Evolutionary conservation across 2,888 invertebrate genomes (phyloP).

Genomic region (Drosophila kanekoi): DNA sequence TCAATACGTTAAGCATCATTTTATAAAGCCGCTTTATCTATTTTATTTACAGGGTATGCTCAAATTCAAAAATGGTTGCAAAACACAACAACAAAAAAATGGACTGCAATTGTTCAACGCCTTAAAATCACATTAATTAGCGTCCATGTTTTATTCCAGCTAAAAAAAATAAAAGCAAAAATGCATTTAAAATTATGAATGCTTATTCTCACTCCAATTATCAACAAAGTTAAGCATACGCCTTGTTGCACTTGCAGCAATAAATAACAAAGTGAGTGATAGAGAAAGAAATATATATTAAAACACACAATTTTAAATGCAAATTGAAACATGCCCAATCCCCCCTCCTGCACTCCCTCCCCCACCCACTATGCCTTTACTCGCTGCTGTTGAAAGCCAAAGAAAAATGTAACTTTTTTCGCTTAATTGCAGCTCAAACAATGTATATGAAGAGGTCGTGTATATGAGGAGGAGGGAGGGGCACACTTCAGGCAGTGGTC

Average conservation of each 20-base stretch:
- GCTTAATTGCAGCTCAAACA: slow-evolving; percentile 62
- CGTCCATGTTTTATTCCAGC: slow-evolving; percentile 52
- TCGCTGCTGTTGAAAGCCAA: slow-evolving; percentile 62
- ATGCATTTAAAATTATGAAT: slow-evolving; percentile 66
- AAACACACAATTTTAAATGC: slow-evolving; percentile 75
- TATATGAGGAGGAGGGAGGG: background rate
- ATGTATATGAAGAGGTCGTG: slow-evolving; percentile 19
- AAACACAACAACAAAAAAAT: slow-evolving; percentile 1
- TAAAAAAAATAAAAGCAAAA: slow-evolving; percentile 25
- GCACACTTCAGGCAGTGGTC: slow-evolving; percentile 29
- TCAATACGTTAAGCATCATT: too few relatives aligned
- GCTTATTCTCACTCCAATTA: slow-evolving; percentile 79
- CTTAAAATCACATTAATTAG: slow-evolving; percentile 66
- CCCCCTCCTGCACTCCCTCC: background rate
- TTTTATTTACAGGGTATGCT: background rate
- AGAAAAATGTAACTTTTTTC: slow-evolving; percentile 65
- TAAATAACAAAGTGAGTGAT: slow-evolving; percentile 66
- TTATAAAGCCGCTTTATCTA: too few relatives aligned
- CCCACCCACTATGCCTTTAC: slow-evolving; percentile 4
- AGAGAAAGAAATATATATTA: slow-evolving; percentile 45
- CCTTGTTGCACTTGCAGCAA: slow-evolving; percentile 73
- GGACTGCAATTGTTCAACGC: slow-evolving; percentile 51
- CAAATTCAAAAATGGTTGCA: slow-evolving; percentile 12
- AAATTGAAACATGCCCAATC: slow-evolving; percentile 56
- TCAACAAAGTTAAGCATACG: slow-evolving; percentile 78